These are phyloP conservation scores for Chloroceryle amazona DNA, from an alignment of 2,797 vertebrate species.

Conservation along the genomic window DNA sequence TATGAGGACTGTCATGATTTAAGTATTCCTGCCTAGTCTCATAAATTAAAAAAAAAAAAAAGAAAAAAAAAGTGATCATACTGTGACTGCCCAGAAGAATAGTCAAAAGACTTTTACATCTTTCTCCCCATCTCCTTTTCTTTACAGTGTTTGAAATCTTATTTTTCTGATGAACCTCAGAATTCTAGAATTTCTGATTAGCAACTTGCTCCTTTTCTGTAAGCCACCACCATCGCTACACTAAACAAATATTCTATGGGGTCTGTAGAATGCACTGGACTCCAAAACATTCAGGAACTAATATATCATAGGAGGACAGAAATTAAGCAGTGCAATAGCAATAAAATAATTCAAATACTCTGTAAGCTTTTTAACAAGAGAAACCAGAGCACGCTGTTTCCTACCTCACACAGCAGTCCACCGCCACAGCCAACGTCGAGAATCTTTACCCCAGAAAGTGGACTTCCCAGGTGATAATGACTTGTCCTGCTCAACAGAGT, in stretches of 20 bases:
- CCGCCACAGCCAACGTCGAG: conserved; percentile 96
- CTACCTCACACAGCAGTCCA: conserved; percentile 93
- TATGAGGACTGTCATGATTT: not conserved
- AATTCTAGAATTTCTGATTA: not conserved
- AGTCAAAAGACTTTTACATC: not conserved
- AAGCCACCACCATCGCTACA: not conserved
- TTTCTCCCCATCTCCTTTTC: not conserved
- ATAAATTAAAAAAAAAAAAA: not conserved
- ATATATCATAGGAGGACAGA: not conserved
- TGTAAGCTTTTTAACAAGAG: accelerated
- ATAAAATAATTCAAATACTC: not conserved
- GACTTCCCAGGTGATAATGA: conserved; percentile 83
- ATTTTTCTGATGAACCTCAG: not conserved
- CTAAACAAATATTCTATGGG: not conserved
- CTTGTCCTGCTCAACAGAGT: conserved; percentile 87
- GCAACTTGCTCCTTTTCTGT: not conserved
- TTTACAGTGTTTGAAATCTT: not conserved
- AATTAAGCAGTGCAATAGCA: not conserved
- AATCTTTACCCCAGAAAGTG: conserved; percentile 88
- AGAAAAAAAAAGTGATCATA: too few relatives aligned
- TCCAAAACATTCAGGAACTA: not conserved
- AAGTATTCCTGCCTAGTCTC: not conserved
- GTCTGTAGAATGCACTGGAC: not conserved
- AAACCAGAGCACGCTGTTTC: not conserved
- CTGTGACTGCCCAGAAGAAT: not conserved